Evolutionary conservation across 2,113 vertebrate genomes (phyloP).

Genomic region (Rhombomys opimus): DNA sequence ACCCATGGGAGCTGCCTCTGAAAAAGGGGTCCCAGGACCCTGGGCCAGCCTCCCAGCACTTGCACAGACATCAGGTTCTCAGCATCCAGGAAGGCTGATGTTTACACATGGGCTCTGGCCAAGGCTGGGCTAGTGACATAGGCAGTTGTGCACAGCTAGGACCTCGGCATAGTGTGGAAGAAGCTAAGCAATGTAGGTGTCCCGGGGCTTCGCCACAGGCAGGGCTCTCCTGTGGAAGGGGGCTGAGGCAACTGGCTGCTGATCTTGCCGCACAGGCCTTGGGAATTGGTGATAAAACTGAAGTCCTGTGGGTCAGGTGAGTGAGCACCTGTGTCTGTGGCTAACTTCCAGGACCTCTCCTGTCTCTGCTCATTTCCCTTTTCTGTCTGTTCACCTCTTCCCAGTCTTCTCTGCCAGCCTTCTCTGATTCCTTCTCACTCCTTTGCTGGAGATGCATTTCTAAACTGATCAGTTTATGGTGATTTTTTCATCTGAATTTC

Average conservation of each 20-base stretch:
- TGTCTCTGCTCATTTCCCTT: background rate
- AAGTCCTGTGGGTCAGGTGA: background rate
- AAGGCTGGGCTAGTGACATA: background rate
- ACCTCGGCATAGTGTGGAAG: background rate
- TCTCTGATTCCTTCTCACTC: background rate
- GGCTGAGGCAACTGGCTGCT: background rate
- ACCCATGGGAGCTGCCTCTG: background rate
- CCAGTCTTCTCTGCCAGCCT: background rate
- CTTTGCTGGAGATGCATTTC: background rate
- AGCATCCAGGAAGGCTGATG: too few relatives aligned
- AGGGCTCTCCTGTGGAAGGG: background rate
- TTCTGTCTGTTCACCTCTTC: background rate
- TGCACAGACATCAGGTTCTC: background rate
- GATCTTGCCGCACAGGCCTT: background rate
- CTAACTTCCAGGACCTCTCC: background rate
- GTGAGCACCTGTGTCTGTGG: too few relatives aligned
- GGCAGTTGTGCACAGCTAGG: background rate
- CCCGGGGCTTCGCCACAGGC: background rate
- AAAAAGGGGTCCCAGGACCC: background rate
- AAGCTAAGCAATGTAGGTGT: background rate
- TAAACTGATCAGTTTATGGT: background rate
- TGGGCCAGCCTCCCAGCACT: background rate
- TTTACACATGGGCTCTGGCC: too few relatives aligned
- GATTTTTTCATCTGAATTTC: background rate
- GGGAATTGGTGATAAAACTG: background rate